Evolutionary conservation across 2,797 vertebrate species (phyloP), one percentile per base, ranked within the genome.

Genomic region (Lagodon rhomboides): DNA sequence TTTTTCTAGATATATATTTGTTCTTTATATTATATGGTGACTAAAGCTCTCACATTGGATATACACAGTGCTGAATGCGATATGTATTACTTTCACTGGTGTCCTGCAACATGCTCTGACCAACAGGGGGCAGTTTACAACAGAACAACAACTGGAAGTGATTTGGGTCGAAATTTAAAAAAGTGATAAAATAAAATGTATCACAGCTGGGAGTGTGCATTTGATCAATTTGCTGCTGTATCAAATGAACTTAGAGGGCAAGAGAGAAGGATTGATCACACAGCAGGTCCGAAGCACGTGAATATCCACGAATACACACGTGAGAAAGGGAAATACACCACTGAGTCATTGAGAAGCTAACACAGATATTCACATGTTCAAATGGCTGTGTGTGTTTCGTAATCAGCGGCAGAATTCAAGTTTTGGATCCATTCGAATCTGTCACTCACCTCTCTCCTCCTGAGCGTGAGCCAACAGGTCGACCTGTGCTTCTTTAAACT

Each of bases 81-180:
- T 20, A 20, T 54, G 10, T 49, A 38, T 43, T 22, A 16, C 20
- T 16, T 12, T 43, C 34, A 6, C 8, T 2, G 11, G 11, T 23
- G 38, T 62, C 70, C 30, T 53, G 46, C 51, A 60, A 22, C 22
- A 9, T 41, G 22, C 4, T 30, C n/a, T 53, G 23, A 54, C 68
- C 60, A 77, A 44, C 54, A 73, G 77, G 60, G 68, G 73, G 64
- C 65, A 43, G 59, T 25, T 56, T 47, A 68, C 23, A 77, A 10
- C 16, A 30, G 64, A 54, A 59, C 0, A 27, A 56, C 53, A 20
- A 27, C 5, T 38, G 53, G 12, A 41, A 5, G 6, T 63, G n/a
- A 50, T 54, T 7, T 20, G 20, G 3, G 49, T 44, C 17, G 34
- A 38, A 38, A 38, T 9, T 38, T 38, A 6, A 34, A 34, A 34